Evolutionary conservation across 2,113 vertebrate species (phyloP), one percentile per base, ranked within the genome.

Genomic region (Chaetops frenatus): DNA sequence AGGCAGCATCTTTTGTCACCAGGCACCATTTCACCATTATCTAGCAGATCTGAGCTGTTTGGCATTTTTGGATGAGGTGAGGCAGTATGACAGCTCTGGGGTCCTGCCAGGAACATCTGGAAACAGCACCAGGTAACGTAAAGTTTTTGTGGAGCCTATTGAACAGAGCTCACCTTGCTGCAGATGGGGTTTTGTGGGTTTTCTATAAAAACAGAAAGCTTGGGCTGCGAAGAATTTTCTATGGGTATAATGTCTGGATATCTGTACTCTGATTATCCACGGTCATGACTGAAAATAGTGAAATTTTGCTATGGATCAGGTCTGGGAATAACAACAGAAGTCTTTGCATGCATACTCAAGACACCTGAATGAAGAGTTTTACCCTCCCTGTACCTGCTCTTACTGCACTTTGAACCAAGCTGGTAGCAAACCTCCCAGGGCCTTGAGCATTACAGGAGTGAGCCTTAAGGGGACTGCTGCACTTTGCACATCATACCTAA

Each of bases 1-100:
- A 36, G 15, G 24, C 21, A 57, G 9, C 12, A 64, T 24, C 19
- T 35, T 78, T 64, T 76, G 17, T 29, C 33, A 64, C 4, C 0
- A 2, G 50, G 12, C 3, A 53, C 29, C 0, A 0, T 47, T 24
- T 19, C 36, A 33, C 10, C 2, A 0, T 16, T 31, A 23, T 79
- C 29, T 69, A 56, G 24, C 48, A 65, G 11, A 11, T 11, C 22
- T 70, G 50, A 86, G 27, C 8, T 51, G 12, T 64, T 77, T 3
- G 5, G 44, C 21, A 17, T 31, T 56, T 54, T 53, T 83, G n/a
- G 40, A 38, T 0, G 3, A 64, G 14, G 4, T 42, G 14, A 79
- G 38, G 15, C 24, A 66, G 10, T 2, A 0, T 35, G 6, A 33
- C 18, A 40, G 7, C 9, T 80, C 29, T n/a, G 14, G 2, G 2